Percentiles rank a stretch among this genome's conserved stretches.
phyloP scores from a whole-genome alignment of 2,113 vertebrate genomes.

The Pelecanoides urinatrix region DNA sequence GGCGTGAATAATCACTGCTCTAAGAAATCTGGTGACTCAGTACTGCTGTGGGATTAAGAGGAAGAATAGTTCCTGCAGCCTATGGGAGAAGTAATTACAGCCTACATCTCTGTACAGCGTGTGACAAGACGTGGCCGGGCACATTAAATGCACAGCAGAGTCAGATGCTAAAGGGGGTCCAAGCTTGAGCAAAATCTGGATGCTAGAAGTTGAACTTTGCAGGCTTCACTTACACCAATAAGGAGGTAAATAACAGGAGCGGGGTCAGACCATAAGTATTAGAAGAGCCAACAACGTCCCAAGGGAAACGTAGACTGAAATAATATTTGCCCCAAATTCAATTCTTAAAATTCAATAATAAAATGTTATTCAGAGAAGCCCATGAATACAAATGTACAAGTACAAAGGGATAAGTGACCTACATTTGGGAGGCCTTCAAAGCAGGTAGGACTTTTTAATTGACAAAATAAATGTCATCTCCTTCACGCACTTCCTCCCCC shows the following conservation, averaged over 20 bases:
- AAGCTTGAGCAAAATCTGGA: not conserved
- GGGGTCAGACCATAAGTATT: not conserved
- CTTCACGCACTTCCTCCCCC: not conserved
- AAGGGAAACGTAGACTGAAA: not conserved
- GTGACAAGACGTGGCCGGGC: not conserved
- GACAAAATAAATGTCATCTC: not conserved
- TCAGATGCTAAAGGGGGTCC: not conserved
- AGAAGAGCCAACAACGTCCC: not conserved
- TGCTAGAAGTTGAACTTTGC: not conserved
- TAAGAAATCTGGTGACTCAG: constrained; percentile 42
- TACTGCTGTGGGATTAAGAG: constrained; percentile 15
- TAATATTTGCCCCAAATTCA: not conserved
- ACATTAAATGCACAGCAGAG: not conserved
- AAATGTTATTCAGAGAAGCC: not conserved
- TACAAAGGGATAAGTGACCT: not conserved
- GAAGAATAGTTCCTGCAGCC: constrained; percentile 17
- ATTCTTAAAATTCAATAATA: not conserved
- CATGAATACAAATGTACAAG: not conserved
- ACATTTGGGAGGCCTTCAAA: not conserved
- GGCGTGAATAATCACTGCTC: constrained; percentile 24
- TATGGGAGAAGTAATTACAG: constrained; percentile 17
- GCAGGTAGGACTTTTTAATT: not conserved
- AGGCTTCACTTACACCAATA: not conserved
- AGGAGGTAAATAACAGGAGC: not conserved
- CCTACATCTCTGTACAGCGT: not conserved